Base-by-base conservation (phyloP, 2,797 vertebrate genomes). In the Falco naumanni region DNA sequence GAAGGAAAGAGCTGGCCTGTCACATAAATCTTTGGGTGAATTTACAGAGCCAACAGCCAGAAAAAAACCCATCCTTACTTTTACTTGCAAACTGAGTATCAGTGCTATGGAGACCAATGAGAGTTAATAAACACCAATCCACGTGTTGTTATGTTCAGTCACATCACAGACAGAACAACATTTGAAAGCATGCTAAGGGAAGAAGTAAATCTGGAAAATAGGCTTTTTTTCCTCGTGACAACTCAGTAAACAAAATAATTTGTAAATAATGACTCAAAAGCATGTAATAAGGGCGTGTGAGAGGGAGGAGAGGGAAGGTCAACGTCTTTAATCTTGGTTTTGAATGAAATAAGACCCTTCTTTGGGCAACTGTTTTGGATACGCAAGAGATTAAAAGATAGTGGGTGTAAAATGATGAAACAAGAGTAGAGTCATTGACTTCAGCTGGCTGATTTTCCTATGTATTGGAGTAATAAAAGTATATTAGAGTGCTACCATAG, bases 221-320 rank as follows among this genome's bases (percentile, higher is more conserved):
- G 71, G 41, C 16, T 41, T 47, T 54, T 64, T 80, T 76, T 6
- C 70, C 93, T 90, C n/a, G 7, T 86, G 77, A 84, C 92, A 87
- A 83, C 70, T 11, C 74, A 59, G 76, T 95, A 95, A 93, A 95
- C 93, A 95, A 89, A 83, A 43, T 74, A 70, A 84, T 97, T 97
- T 96, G 93, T 93, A 96, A 97, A 97, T 86, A 93, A 87, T 98
- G 97, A 98, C 96, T 98, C 97, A 98, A 94, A 93, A 86, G 56
- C 37, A 2, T 43, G 74, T 95, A 93, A 97, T 39, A 56, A 89
- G 93, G 85, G 64, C 15, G 60, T 79, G 86, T 33, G 85, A 93
- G 89, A 95, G 79, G 96, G 60, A 97, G 63, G 72, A 79, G 71
- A 92, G 80, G 81, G 78, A 97, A 94, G 83, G 78, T 77, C 77